Percentiles rank a stretch among this genome's conserved stretches.
phyloP scores from a whole-genome alignment of 2,113 vertebrate genomes.

The Prolemur simus region DNA sequence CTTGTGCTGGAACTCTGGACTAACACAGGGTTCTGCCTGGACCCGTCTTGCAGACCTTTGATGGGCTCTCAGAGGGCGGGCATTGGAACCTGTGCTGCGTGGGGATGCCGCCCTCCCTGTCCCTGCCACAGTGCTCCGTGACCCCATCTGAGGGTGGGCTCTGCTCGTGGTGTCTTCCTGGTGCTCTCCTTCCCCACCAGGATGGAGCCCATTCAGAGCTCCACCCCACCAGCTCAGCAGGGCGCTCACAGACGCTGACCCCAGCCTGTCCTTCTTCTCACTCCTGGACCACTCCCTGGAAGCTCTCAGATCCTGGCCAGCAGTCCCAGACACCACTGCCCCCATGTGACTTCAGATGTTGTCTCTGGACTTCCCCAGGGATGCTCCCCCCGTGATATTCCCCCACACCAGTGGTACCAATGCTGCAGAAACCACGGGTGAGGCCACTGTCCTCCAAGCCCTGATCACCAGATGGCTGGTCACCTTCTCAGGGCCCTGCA shows the following conservation, averaged over 20 bases:
- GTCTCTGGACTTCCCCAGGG: too few species aligned
- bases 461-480: background rate
- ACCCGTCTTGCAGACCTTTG: background rate
- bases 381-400: rapidly evolving
- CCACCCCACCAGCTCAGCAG: background rate
- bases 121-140: background rate
- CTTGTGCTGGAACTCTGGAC: background rate
- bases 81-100: too few species aligned
- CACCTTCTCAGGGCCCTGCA: background rate
- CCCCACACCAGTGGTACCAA: too few species aligned
- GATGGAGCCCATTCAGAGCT: background rate
- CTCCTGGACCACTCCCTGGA: too few species aligned
- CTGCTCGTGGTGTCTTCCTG: background rate
- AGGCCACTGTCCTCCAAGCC: too few species aligned
- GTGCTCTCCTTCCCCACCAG: background rate
- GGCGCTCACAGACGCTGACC: background rate
- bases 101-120: background rate
- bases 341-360: background rate
- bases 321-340: background rate
- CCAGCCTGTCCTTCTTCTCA: background rate
- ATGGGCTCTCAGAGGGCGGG: background rate
- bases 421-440: background rate
- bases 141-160: background rate
- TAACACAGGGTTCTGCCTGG: background rate
- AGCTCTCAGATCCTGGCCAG: background rate